Base-by-base conservation (phyloP, 2,113 vertebrate species). In the Labeo catla region DNA sequence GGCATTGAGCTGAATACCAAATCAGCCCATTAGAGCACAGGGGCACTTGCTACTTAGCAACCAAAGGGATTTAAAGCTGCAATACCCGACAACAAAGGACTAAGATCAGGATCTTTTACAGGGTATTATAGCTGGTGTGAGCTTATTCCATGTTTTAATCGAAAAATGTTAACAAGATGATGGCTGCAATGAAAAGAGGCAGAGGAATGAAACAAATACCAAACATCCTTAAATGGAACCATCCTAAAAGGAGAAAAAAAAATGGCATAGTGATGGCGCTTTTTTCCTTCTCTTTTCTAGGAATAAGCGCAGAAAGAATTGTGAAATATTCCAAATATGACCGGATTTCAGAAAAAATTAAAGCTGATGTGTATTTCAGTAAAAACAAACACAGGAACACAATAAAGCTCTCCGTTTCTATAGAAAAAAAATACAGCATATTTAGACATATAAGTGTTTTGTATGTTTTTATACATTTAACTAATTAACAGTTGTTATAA, bases 21-120 rank as follows among this genome's bases (percentile, higher is more conserved):
- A 99, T 98, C 97, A 98, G 96, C 95, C 97, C 96, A 97, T 97
- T 97, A 98, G 96, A 96, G 96, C 96, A 96, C 94, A 95, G 96
- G 96, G 96, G 91, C 97, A 96, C 95, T 94, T 93, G 97, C 98
- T 98, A 96, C 97, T 97, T 97, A 97, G 97, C 97, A 98, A 98
- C 97, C 91, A 93, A 95, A 95, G 96, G 96, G 95, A 95, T 97
- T 95, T 94, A 94, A 97, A 96, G 95, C 96, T 93, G 95, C 93
- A 93, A 94, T 94, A 95, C 95, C 93, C 95, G 91, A 96, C 94
- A 96, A 97, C 96, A 94, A 95, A 95, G 91, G 90, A 92, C 94
- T 90, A 93, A 90, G 93, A 94, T 93, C 92, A 91, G 91, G 89
- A 92, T 92, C 86, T 90, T 80, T 85, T 76, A 87, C 85, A 79